These are phyloP conservation scores for Delichon dasypus DNA, from an alignment of 2,797 vertebrate genomes.

Conservation along the genomic window DNA sequence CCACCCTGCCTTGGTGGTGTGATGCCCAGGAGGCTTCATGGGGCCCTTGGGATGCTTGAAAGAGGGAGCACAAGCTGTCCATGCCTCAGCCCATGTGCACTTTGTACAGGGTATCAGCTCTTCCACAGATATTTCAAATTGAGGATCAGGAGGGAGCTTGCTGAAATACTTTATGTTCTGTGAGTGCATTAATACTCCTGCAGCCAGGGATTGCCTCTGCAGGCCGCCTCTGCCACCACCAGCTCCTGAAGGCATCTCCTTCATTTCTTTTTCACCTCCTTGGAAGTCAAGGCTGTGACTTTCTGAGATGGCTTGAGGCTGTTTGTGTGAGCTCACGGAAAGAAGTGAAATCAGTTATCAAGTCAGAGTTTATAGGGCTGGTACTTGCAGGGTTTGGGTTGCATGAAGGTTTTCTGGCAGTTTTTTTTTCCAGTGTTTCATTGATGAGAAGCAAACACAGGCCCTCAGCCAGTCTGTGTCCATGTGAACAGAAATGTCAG, in stretches of 20 bases:
- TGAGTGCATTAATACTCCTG: not conserved
- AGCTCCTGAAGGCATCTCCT: not conserved
- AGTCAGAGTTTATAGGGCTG: not conserved
- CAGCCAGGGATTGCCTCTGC: not conserved
- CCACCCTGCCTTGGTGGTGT: not conserved
- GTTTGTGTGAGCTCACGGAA: not conserved
- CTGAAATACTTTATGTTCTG: not conserved
- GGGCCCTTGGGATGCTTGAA: not conserved
- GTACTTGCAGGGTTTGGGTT: not conserved
- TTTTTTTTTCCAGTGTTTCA: not conserved
- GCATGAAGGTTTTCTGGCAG: not conserved
- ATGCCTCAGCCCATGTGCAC: not conserved
- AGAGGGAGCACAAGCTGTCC: not conserved
- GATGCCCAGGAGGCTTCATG: not conserved
- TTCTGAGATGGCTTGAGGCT: not conserved
- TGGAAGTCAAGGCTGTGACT: not conserved
- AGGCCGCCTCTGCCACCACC: not conserved
- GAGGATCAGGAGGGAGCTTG: not conserved
- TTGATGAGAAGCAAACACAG: not conserved
- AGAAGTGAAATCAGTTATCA: not conserved
- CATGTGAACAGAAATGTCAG: not conserved
- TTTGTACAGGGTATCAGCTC: not conserved
- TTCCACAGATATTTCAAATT: not conserved
- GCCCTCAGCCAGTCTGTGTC: not conserved
- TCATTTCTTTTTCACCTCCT: not conserved